Base-by-base conservation (phyloP, 2,113 vertebrate genomes). In the Microtus oregoni region DNA sequence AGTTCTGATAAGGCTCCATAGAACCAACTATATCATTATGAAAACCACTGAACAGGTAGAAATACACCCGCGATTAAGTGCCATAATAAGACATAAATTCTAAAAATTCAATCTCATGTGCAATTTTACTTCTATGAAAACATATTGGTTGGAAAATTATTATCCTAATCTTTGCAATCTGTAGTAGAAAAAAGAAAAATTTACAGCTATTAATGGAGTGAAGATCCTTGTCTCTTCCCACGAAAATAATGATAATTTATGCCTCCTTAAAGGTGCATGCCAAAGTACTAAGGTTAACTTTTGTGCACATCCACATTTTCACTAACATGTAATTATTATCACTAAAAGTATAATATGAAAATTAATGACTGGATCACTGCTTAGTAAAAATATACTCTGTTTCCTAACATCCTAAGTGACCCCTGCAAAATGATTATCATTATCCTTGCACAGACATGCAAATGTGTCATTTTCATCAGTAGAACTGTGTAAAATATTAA, bases 401-500 rank as follows among this genome's bases (percentile, higher is more conserved):
- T 96, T 91, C 65, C 35, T 90, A 90, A 19, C 35, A 81, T 91
- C 55, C 47, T 77, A 89, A 79, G 78, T 94, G 70, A 89, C 67
- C 73, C 95, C 78, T 97, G 22, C 63, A 38, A 96, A 94, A 78
- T 92, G n/a, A 73, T 89, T 77, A 41, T 82, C 91, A 87, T 95
- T 92, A 94, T 15, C 30, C 79, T 90, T 50, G 61, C 10, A 61
- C 47, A 92, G 58, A 28, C 63, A 95, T 67, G 30, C 0, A 82
- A 96, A 50, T 78, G 4, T 89, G 86, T 91, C 20, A 68, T 94
- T 96, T 95, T 97, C 58, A 89, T 95, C 44, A 93, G 63, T 81
- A 86, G 67, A 44, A 89, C n/a, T 77, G 38, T 63, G 92, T 92
- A 97, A 95, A 92, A 91, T 91, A 96, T 63, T 97, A 94, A 63